phyloP scores from a whole-genome alignment of 1,140 invertebrate species.

The Ectropis grisescens region DNA sequence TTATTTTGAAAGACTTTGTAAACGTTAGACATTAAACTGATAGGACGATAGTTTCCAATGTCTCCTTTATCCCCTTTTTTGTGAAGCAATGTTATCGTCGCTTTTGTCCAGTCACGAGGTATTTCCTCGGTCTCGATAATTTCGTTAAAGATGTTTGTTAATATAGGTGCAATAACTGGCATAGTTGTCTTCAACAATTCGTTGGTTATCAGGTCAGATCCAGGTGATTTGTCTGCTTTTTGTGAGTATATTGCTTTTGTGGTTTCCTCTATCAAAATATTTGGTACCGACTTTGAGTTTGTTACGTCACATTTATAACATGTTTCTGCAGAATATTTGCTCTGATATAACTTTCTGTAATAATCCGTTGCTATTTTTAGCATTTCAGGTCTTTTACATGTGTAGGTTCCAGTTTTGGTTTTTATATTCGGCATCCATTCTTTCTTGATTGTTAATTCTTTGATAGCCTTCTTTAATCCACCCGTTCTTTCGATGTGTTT shows the following conservation, averaged over 20 bases:
- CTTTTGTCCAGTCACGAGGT: slow-evolving; percentile 4
- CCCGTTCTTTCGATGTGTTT: too few species aligned
- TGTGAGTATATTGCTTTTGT: slow-evolving; percentile 7
- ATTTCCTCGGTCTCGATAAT: slow-evolving; percentile 2
- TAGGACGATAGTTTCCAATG: too few species aligned
- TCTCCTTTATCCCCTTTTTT: slow-evolving; percentile 6
- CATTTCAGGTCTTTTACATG: too few species aligned
- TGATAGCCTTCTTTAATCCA: too few species aligned
- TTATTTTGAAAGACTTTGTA: too few species aligned
- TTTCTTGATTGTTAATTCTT: too few species aligned
- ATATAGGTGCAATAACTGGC: slow-evolving; percentile 4
- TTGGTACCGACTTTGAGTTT: background rate
- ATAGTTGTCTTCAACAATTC: slow-evolving; percentile 10
- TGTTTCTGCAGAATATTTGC: background rate
- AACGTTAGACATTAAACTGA: too few species aligned
- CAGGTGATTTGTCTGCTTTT: slow-evolving; percentile 8
- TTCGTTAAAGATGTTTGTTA: background rate
- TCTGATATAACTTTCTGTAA: slow-evolving; percentile 2
- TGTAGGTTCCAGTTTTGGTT: too few species aligned
- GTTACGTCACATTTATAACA: too few species aligned
- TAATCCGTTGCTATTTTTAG: too few species aligned
- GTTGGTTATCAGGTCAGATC: slow-evolving; percentile 9
- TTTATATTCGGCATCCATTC: too few species aligned
- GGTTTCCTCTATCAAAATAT: slow-evolving; percentile 9
- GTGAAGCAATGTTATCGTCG: slow-evolving; percentile 3